Evolutionary conservation across 2,797 vertebrate genomes (phyloP).

Genomic region (Eulemur mongoz): DNA sequence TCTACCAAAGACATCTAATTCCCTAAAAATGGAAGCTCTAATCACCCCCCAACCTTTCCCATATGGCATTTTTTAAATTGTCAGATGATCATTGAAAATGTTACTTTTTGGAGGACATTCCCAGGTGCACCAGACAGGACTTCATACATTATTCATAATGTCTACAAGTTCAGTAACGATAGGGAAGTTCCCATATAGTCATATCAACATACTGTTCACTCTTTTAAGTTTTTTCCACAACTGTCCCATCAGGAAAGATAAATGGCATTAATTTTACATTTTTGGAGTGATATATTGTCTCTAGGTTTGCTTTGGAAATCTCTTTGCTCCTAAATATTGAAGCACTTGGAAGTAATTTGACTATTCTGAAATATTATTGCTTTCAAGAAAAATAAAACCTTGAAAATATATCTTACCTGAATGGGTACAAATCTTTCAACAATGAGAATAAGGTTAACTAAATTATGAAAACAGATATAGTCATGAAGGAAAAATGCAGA

Average conservation of each 20-base stretch:
- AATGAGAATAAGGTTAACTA: slow-evolving; percentile 4
- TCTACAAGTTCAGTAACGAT: not conserved
- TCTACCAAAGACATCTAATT: not conserved
- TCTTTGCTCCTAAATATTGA: slow-evolving; percentile 40
- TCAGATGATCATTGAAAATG: not conserved
- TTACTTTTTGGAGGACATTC: not conserved
- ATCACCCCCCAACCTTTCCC: not conserved
- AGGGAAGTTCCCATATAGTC: not conserved
- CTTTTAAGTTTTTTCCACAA: not conserved
- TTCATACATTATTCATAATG: not conserved
- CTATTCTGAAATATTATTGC: slow-evolving; percentile 58
- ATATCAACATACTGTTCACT: not conserved
- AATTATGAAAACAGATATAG: not conserved
- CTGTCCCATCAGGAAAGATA: slow-evolving; percentile 44
- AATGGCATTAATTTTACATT: slow-evolving; percentile 55
- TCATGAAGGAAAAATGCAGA: slow-evolving; percentile 4
- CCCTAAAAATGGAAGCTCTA: not conserved
- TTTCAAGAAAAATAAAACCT: not conserved
- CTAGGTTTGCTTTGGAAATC: slow-evolving; percentile 40
- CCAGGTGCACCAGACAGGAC: not conserved
- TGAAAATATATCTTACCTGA: slow-evolving; percentile 50
- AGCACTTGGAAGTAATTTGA: slow-evolving; percentile 21
- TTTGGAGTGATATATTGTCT: slow-evolving; percentile 17
- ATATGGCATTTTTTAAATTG: not conserved
- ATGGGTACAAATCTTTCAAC: slow-evolving; percentile 45